Percentiles rank a stretch among this genome's conserved stretches.
Evolutionary conservation across 2,797 vertebrate genomes (phyloP).

Genomic region (Xenopus petersii): DNA sequence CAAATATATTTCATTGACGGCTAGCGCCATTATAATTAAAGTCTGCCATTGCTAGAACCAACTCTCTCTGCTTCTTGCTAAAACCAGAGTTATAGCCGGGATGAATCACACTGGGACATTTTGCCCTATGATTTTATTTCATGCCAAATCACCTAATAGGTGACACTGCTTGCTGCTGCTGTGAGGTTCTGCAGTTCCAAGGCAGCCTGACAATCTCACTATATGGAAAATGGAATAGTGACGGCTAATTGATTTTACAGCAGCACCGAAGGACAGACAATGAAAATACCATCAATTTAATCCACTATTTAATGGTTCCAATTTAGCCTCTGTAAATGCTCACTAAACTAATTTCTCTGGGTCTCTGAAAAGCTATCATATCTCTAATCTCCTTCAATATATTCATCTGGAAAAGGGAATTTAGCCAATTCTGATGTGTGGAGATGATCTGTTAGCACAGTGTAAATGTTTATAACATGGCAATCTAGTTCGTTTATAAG

Average conservation of each 20-base stretch:
- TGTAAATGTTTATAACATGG: constrained; percentile 99
- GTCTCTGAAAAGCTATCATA: constrained; percentile 99
- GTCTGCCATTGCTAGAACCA: constrained; percentile 48
- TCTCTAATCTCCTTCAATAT: constrained; percentile 99
- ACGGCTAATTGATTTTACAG: constrained; percentile 99
- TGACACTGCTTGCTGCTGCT: constrained; percentile 66
- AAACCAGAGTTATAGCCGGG: constrained; percentile 61
- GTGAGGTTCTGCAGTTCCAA: constrained; percentile 90
- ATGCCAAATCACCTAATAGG: constrained; percentile 66
- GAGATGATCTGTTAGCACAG: constrained; percentile 99
- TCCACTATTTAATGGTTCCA: constrained; percentile 99
- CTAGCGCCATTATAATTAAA: not conserved
- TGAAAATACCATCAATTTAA: constrained; percentile 99
- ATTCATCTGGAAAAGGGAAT: constrained; percentile 99
- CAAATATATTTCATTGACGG: constrained; percentile 4
- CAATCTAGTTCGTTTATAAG: constrained; percentile 99
- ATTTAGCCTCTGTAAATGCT: constrained; percentile 99
- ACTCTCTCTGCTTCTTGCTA: constrained; percentile 65
- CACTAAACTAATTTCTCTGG: constrained; percentile 99
- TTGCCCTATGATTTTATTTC: constrained; percentile 63
- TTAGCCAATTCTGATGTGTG: constrained; percentile 99
- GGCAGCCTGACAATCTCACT: constrained; percentile 92
- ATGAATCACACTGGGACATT: constrained; percentile 63
- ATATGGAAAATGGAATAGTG: constrained; percentile 98
- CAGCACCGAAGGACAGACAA: constrained; percentile 99